A percentile compares a stretch with the other conserved stretches of the same genome.
Evolutionary conservation across 2,888 invertebrate species (phyloP).

Genomic region (Drosophila dives): DNA sequence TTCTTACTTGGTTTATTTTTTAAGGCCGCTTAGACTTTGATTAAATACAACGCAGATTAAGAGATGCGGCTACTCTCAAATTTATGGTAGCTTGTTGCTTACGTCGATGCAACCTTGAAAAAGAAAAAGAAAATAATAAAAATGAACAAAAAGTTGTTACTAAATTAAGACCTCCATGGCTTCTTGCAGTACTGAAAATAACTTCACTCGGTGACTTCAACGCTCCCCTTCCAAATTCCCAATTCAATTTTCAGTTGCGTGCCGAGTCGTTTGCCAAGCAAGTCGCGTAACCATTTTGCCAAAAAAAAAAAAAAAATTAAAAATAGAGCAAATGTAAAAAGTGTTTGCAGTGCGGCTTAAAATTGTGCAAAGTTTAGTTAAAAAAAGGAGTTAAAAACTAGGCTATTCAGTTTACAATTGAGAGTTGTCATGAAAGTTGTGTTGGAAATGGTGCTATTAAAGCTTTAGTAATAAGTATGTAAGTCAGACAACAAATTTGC

Average conservation of each 20-base stretch:
- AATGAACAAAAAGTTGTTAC: conserved; percentile 14
- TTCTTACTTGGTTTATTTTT: neutral
- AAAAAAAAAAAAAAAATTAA: conserved; percentile 12
- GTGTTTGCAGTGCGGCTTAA: conserved; percentile 31
- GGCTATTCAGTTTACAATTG: conserved; percentile 36
- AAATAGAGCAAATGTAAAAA: conserved; percentile 53
- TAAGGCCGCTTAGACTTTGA: conserved; percentile 55
- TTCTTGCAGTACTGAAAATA: conserved; percentile 15
- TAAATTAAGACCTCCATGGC: conserved; percentile 35
- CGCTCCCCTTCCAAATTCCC: neutral
- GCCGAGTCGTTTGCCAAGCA: conserved; percentile 36
- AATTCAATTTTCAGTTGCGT: conserved; percentile 35
- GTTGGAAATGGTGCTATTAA: conserved; percentile 15
- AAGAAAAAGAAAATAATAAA: neutral
- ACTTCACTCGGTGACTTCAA: conserved; percentile 12
- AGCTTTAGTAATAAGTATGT: conserved; percentile 7
- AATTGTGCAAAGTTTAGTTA: conserved; percentile 46
- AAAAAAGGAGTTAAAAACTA: conserved; percentile 5
- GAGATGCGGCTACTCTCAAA: conserved; percentile 23
- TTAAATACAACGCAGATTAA: conserved; percentile 39
- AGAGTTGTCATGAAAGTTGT: conserved; percentile 36
- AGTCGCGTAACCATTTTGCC: conserved; percentile 40
- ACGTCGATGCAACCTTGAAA: conserved; percentile 6
- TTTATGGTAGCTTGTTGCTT: conserved; percentile 4
- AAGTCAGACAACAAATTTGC: neutral